Base-by-base conservation (phyloP, 30 jellyfish, hydroid and myxozoan genomes). In the Pseudorhiza aurosa region DNA sequence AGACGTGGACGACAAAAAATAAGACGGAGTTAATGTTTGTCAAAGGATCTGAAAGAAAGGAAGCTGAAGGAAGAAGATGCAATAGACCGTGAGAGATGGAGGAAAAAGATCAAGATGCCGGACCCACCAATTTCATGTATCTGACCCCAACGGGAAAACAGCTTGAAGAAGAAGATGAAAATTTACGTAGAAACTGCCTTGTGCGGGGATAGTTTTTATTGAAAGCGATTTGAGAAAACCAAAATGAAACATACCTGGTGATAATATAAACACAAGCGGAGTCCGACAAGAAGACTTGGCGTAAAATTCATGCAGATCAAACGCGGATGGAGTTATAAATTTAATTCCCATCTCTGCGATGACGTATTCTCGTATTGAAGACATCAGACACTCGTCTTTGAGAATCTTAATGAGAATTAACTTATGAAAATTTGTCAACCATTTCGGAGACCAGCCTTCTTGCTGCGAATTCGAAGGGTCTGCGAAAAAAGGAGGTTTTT, bases 191-290 rank as follows among this genome's bases (percentile, higher is more conserved):
- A n/a, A n/a, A n/a, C n/a, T n/a, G n/a, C n/a, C n/a, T n/a, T n/a
- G n/a, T n/a, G n/a, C n/a, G n/a, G n/a, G n/a, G n/a, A n/a, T n/a
- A n/a, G n/a, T n/a, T n/a, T n/a, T n/a, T n/a, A n/a, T n/a, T n/a
- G n/a, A n/a, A n/a, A n/a, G n/a, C n/a, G 18, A 43, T 17, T 40
- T 43, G 14, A 44, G 79, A n/a, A n/a, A n/a, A n/a, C n/a, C n/a
- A n/a, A n/a, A n/a, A n/a, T n/a, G 22, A 53, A 36, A 53, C 67
- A 10, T 73, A 88, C 97, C 97, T 51, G 97, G 97, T 7, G 97
- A 81, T 12, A 88, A 70, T 31, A 88, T 73, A 42, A 88, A 82
- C 28, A 88, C 70, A 18, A 90, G 75, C 0, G 97, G 97, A 11
- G 96, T 90, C 27, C 97, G 59, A 42, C 95, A 68, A n/a, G 44